These are phyloP conservation scores for Ammodytes dubius DNA, from an alignment of 2,113 vertebrate species.

Conservation along the genomic window DNA sequence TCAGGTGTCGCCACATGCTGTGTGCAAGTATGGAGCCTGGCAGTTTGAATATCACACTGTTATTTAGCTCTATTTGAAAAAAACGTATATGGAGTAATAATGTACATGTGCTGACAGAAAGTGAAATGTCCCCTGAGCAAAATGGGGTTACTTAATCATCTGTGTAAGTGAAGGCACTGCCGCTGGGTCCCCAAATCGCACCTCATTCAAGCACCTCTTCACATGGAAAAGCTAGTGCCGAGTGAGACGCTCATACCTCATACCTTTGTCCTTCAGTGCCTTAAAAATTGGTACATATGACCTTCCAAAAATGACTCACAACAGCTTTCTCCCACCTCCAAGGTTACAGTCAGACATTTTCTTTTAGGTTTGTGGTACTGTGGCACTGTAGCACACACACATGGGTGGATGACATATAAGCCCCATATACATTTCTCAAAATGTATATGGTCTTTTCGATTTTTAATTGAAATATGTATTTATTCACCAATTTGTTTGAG, in stretches of 20 bases:
- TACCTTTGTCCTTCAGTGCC: neutral
- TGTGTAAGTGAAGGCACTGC: conserved; percentile 14
- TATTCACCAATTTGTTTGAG: too few species aligned
- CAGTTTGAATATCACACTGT: conserved; percentile 1
- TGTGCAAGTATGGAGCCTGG: conserved; percentile 5
- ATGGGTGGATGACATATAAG: too few species aligned
- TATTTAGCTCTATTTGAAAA: conserved; percentile 14
- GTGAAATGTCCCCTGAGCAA: conserved; percentile 31
- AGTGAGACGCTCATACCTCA: neutral
- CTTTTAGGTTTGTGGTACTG: too few species aligned
- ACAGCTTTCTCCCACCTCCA: neutral
- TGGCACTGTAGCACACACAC: too few species aligned
- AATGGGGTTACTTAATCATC: conserved; percentile 24
- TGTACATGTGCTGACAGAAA: conserved; percentile 7
- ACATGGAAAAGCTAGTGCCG: neutral
- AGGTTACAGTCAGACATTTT: neutral
- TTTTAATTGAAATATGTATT: too few species aligned
- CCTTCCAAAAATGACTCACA: neutral
- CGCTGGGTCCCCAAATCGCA: conserved; percentile 33
- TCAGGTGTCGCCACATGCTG: conserved; percentile 24
- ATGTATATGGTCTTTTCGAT: too few species aligned
- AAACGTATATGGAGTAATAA: neutral
- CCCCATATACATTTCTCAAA: too few species aligned
- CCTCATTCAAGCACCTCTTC: conserved; percentile 45
- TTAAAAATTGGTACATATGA: neutral